A percentile compares a stretch with the other conserved stretches of the same genome.
Conservation (phyloP, 2,113 vertebrate genomes). For the Uria aalge region DNA sequence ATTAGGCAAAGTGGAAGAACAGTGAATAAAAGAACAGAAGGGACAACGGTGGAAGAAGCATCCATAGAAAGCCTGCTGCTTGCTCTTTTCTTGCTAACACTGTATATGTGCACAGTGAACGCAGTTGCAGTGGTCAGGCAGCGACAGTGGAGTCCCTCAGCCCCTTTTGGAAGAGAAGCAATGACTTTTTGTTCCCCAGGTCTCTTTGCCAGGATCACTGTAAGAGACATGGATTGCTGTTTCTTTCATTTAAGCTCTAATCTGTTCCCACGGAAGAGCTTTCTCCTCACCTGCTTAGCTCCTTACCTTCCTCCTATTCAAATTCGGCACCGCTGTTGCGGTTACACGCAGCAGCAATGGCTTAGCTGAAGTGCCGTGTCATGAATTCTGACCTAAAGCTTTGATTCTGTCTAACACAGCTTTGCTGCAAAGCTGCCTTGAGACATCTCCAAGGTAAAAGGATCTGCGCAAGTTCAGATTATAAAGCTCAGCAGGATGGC, state of each 20-base stretch:
- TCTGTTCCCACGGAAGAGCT: not conserved
- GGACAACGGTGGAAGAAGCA: not conserved
- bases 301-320: not conserved
- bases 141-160: rapidly evolving
- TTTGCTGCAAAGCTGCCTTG: not conserved
- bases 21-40: not conserved
- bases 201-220: not conserved
- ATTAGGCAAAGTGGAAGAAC: not conserved
- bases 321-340: not conserved
- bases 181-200: not conserved
- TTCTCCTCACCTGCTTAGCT: not conserved
- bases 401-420: not conserved
- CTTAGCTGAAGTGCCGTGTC: not conserved
- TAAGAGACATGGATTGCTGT: not conserved
- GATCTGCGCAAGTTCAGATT: not conserved
- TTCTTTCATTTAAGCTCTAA: not conserved
- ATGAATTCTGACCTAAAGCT: not conserved
- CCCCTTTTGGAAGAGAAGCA: not conserved
- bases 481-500: not conserved
- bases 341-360: not conserved
- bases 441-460: not conserved
- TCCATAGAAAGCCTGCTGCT: not conserved
- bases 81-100: not conserved
- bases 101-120: not conserved
- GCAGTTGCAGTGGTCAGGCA: not conserved